Evolutionary conservation across 23 tunicate species (phyloP).

Genomic region (Halocynthia aurantium): DNA sequence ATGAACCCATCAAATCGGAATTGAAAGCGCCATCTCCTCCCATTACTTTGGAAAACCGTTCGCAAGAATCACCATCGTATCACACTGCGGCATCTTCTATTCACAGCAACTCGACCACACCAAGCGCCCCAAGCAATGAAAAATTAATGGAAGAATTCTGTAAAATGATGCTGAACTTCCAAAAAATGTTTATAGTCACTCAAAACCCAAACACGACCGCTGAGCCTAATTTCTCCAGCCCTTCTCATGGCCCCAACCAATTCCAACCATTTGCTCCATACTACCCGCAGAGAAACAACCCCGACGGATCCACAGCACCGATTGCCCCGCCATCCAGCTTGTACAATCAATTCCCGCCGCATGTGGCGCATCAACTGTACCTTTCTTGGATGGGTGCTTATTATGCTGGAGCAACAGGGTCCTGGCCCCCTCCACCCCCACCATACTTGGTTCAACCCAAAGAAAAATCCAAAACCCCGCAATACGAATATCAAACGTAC

Average conservation of each 20-base stretch:
- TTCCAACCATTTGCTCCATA: background rate
- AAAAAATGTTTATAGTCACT: background rate
- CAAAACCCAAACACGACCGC: background rate
- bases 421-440: conserved; percentile 84
- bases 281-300: conserved; percentile 17
- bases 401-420: conserved; percentile 83
- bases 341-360: conserved; percentile 43
- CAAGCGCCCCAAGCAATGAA: conserved; percentile 8
- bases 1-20: too few species aligned
- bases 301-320: background rate
- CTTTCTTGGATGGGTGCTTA: conserved; percentile 75
- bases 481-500: background rate
- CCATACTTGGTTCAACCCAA: conserved; percentile 55
- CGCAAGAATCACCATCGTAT: background rate
- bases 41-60: background rate
- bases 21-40: background rate
- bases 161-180: conserved; percentile 18
- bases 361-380: conserved; percentile 56
- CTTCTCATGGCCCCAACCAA: too few species aligned
- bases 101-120: conserved; percentile 3
- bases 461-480: background rate
- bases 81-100: background rate
- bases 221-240: background rate
- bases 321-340: conserved; percentile 4
- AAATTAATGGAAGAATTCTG: conserved; percentile 7